phyloP scores from a whole-genome alignment of 2,797 vertebrate species.

The Centropyge bicolor region DNA sequence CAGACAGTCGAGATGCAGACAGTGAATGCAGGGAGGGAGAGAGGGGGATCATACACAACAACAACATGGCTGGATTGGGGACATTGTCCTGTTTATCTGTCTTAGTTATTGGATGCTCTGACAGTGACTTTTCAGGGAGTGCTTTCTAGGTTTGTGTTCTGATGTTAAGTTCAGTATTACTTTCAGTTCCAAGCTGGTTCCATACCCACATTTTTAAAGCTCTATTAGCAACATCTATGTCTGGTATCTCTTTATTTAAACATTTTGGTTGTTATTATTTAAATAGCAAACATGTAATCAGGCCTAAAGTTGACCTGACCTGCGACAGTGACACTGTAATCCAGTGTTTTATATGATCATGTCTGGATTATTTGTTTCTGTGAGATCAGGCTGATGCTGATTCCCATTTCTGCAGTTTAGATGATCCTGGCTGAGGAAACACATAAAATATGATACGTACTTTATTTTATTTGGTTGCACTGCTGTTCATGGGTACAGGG shows the following conservation, averaged over 20 bases:
- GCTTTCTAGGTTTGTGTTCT: background rate
- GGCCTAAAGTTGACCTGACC: background rate
- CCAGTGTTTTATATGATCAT: background rate
- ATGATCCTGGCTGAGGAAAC: background rate
- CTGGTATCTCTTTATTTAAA: background rate
- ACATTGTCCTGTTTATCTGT: background rate
- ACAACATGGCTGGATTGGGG: no score
- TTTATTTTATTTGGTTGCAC: slow-evolving; percentile 14
- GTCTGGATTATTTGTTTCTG: background rate
- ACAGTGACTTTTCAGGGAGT: background rate
- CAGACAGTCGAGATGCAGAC: no score
- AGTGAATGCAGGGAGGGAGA: background rate
- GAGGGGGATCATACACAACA: background rate
- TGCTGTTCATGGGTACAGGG: background rate
- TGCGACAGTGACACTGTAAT: background rate
- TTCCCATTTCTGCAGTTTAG: slow-evolving; percentile 4
- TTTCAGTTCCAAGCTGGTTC: background rate
- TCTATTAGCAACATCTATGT: background rate
- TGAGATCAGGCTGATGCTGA: background rate
- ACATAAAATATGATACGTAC: background rate
- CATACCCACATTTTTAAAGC: background rate
- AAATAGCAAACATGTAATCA: background rate
- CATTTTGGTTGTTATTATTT: background rate
- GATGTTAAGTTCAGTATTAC: background rate
- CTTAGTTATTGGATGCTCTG: background rate